Base-by-base conservation (phyloP, 2,797 vertebrate genomes). In the Trematomus bernacchii region DNA sequence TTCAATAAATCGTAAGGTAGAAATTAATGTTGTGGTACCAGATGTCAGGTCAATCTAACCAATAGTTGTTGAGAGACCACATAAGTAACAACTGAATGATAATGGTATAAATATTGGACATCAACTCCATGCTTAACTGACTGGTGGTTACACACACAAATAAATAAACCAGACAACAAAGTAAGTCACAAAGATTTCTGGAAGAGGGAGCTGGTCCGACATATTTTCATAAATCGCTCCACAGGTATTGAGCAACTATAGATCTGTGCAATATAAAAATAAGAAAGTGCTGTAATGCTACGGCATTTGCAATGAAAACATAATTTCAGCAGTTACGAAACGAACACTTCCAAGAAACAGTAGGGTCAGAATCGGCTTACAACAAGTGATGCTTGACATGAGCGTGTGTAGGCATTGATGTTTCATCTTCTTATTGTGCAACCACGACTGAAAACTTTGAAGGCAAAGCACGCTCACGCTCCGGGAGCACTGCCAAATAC, bases 391-490 rank as follows among this genome's bases (percentile, higher is more conserved):
- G 66, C 72, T 79, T 40, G 14, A 84, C 82, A 71, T 44, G 43
- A 85, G 58, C 42, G 3, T 66, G 77, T 69, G 68, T 30, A 76
- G 83, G 74, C 83, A 76, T 37, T 14, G n/a, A 79, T 57, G 64
- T 55, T 73, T 75, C 66, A 55, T 68, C 70, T 70, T 66, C 57
- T 40, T 2, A 5, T 90, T 84, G 80, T 66, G 79, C 67, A 85
- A 85, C 69, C 11, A 19, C 10, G 51, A 79, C 84, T 76, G 62
- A 57, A 83, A 83, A 79, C 76, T 74, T 78, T 69, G 62, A 11
- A 48, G 71, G 70, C 69, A 53, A 67, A 86, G 73, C 73, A 61
- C 52, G 6, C 62, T 84, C 82, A 71, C 12, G 46, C 82, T 80
- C 61, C 46, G 1, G 47, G 64, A 69, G 61, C 48, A 30, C 33